Conservation (phyloP, 1,140 invertebrate genomes). For the Acromyrmex charruanus region DNA sequence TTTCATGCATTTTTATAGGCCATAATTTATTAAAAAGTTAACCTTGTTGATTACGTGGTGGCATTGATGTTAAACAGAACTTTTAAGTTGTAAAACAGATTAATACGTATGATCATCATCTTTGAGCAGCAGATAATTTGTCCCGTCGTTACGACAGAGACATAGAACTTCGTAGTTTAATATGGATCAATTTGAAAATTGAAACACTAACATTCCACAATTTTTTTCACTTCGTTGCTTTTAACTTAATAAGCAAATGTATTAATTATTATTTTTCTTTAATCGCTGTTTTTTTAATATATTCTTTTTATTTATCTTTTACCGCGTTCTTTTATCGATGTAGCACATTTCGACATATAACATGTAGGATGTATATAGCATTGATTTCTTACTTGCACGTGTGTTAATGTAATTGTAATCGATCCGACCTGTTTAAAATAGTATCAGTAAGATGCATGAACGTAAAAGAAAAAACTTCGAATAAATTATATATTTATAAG, state of each 20-base stretch:
- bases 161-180: background rate
- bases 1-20: background rate
- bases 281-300: conserved; percentile 10
- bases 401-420: background rate
- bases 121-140: background rate
- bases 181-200: background rate
- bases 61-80: background rate
- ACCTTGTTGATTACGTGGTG: background rate
- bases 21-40: background rate
- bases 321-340: conserved; percentile 23
- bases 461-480: background rate
- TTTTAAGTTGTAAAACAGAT: background rate
- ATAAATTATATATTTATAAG: background rate
- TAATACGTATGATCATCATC: background rate
- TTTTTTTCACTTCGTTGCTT: conserved; percentile 20
- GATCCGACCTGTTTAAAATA: background rate
- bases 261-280: conserved; percentile 27
- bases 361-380: background rate
- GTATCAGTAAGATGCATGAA: background rate
- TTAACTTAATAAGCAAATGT: conserved; percentile 18
- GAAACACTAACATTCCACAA: conserved; percentile 9
- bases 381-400: background rate
- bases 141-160: background rate
- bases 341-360: conserved; percentile 7
- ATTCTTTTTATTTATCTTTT: background rate